phyloP scores from a whole-genome alignment of 2,797 vertebrate species.

The Geotrypetes seraphini region DNA sequence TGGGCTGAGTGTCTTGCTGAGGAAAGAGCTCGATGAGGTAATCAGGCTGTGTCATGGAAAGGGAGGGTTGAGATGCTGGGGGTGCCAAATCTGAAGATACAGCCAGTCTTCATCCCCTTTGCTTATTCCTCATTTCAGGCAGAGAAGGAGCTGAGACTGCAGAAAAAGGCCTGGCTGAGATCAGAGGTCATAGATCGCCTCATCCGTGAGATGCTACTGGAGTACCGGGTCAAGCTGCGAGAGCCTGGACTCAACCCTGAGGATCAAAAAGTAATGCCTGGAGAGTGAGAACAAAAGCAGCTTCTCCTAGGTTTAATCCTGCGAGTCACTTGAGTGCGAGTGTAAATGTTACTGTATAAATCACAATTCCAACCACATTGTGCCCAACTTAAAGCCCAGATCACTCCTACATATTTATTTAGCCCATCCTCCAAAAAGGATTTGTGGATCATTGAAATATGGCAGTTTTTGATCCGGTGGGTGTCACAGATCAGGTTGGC shows the following conservation, averaged over 20 bases:
- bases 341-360: too few relatives aligned
- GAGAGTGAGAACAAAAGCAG: neutral
- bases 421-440: too few relatives aligned
- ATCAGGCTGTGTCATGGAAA: too few relatives aligned
- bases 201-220: slow-evolving; percentile 67
- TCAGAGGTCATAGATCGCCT: slow-evolving; percentile 54
- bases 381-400: too few relatives aligned
- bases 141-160: slow-evolving; percentile 54
- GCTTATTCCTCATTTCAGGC: slow-evolving; percentile 38
- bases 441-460: too few relatives aligned
- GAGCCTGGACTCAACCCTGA: slow-evolving; percentile 20
- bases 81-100: neutral
- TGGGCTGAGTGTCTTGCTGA: slow-evolving; percentile 55
- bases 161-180: slow-evolving; percentile 59
- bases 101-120: neutral
- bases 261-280: slow-evolving; percentile 29
- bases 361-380: too few relatives aligned
- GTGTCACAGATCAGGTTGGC: too few relatives aligned
- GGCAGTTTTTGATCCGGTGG: too few relatives aligned
- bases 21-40: slow-evolving; percentile 56
- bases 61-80: neutral
- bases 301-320: too few relatives aligned
- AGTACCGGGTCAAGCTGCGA: slow-evolving; percentile 55
- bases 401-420: too few relatives aligned
- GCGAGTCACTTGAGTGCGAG: too few relatives aligned